Percentiles rank a stretch among this genome's conserved stretches.
Evolutionary conservation across 2,797 vertebrate species (phyloP).

Genomic region (Iguana delicatissima): DNA sequence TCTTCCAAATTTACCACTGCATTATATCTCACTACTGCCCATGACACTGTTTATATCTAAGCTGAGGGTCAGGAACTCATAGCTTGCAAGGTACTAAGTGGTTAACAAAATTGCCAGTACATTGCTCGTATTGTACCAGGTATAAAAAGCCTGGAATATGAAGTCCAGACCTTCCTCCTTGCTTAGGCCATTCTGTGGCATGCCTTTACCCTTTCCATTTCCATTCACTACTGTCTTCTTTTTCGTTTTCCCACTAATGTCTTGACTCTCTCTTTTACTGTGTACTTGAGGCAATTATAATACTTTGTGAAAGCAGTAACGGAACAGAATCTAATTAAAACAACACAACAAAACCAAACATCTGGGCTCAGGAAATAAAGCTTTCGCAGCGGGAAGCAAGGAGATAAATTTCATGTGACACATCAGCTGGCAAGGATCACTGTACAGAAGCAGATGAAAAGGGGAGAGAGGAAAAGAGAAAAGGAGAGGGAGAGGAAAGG

Average conservation of each 20-base stretch:
- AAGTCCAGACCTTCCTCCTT: neutral
- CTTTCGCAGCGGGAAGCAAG: conserved; percentile 24
- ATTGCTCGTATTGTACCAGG: neutral
- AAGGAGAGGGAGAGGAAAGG: neutral
- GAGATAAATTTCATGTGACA: conserved; percentile 44
- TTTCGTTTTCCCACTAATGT: neutral
- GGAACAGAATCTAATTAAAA: conserved; percentile 50
- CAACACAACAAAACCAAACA: conserved; percentile 38
- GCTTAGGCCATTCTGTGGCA: neutral
- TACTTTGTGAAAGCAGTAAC: conserved; percentile 17
- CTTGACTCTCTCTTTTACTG: too few species aligned
- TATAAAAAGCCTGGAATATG: neutral
- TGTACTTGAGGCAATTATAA: neutral
- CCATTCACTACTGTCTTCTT: neutral
- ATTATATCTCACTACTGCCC: neutral
- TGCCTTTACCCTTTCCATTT: neutral
- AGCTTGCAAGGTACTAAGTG: neutral
- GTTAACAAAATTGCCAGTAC: neutral
- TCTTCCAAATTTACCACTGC: neutral
- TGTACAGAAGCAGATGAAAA: conserved; percentile 1
- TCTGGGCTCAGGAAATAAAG: conserved; percentile 51
- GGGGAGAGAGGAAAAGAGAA: too few species aligned
- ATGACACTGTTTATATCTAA: neutral
- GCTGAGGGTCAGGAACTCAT: neutral
- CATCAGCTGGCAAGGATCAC: conserved; percentile 18